Conservation (phyloP, 1,140 invertebrate genomes). For the Medauroidea extradentata region DNA sequence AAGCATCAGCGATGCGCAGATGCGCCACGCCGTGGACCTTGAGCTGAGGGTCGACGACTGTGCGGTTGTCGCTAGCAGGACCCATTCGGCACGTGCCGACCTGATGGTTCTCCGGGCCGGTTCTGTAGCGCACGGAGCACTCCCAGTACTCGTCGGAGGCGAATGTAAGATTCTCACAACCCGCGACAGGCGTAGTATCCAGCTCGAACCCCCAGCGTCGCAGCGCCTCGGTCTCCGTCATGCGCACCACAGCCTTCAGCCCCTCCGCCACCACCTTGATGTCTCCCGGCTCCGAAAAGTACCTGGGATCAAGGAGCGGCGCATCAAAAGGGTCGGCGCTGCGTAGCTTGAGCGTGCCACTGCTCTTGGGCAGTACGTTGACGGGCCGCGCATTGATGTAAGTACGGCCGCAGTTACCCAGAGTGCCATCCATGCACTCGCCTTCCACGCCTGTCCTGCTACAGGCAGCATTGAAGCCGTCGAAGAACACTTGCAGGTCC, state of each 20-base stretch:
- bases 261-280: slow-evolving; percentile 47
- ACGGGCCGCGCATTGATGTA: background rate
- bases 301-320: background rate
- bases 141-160: slow-evolving; percentile 76
- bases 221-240: background rate
- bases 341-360: background rate
- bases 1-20: slow-evolving; percentile 68
- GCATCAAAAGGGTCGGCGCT: background rate
- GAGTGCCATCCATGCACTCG: slow-evolving; percentile 36
- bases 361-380: slow-evolving; percentile 22
- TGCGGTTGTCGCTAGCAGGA: slow-evolving; percentile 60
- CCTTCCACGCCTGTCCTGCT: slow-evolving; percentile 33
- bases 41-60: slow-evolving; percentile 76
- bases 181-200: slow-evolving; percentile 62
- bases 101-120: slow-evolving; percentile 56
- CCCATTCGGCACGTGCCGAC: slow-evolving; percentile 85
- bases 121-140: slow-evolving; percentile 43
- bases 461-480: slow-evolving; percentile 41
- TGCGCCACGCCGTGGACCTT: slow-evolving; percentile 67
- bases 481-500: slow-evolving; percentile 41
- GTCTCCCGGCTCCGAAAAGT: background rate
- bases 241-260: background rate
- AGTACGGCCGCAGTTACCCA: slow-evolving; percentile 24
- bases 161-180: slow-evolving; percentile 65
- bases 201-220: slow-evolving; percentile 56